A percentile compares a stretch with the other conserved stretches of the same genome.
Evolutionary conservation across 2,888 invertebrate genomes (phyloP).

Genomic region (Platynereis dumerilii): DNA sequence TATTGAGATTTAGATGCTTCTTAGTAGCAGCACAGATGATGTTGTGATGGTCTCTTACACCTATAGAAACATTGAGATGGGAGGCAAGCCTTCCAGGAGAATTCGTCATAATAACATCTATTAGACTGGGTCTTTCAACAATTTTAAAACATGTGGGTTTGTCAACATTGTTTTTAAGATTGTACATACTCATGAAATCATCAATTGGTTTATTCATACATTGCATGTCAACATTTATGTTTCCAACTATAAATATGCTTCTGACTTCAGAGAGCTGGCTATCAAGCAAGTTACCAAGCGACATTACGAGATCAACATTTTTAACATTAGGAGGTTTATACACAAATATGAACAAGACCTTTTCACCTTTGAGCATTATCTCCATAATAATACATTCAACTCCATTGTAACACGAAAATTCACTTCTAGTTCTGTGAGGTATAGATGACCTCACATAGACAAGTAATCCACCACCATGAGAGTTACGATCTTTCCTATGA

Average conservation of each 20-base stretch:
- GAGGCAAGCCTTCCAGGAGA: conserved; percentile 3
- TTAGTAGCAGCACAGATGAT: neutral
- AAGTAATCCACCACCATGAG: neutral
- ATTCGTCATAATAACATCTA: neutral
- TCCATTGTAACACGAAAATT: neutral
- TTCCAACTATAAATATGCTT: neutral
- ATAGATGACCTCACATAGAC: neutral
- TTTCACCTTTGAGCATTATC: neutral
- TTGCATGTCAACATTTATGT: neutral
- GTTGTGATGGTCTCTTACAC: neutral
- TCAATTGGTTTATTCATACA: neutral
- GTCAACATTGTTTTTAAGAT: neutral
- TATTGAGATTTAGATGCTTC: neutral
- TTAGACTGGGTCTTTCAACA: neutral
- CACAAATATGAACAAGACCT: neutral
- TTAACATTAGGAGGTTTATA: neutral
- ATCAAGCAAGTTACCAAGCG: neutral
- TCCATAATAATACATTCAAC: neutral
- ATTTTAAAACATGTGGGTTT: conserved; percentile 1
- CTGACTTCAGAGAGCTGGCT: neutral
- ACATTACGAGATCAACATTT: neutral
- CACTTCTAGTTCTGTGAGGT: neutral
- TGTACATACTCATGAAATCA: neutral
- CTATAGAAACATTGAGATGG: neutral
- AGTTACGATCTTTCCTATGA: neutral